These are phyloP conservation scores for Machimus atricapillus DNA, from an alignment of 2,888 invertebrate genomes.

Conservation along the genomic window DNA sequence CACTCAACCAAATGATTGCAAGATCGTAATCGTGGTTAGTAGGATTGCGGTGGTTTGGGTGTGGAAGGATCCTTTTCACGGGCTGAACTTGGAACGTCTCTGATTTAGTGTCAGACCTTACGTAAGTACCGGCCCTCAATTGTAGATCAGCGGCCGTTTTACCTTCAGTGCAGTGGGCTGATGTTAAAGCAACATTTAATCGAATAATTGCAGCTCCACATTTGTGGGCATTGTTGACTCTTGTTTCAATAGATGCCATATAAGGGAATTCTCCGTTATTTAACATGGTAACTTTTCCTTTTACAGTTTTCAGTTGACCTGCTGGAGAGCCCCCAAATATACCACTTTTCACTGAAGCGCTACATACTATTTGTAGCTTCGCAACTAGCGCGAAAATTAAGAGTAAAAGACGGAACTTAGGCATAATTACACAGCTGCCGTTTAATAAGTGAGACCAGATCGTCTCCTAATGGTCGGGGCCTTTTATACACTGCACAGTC, in stretches of 20 bases:
- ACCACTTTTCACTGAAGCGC: not conserved
- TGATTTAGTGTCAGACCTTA: not conserved
- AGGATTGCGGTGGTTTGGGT: not conserved
- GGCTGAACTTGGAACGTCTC: not conserved
- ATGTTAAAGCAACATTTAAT: not conserved
- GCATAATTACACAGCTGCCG: not conserved
- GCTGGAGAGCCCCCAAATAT: not conserved
- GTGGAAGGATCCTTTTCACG: not conserved
- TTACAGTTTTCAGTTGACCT: not conserved
- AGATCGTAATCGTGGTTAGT: not conserved
- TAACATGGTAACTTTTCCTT: not conserved
- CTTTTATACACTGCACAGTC: not conserved
- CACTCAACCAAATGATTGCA: not conserved
- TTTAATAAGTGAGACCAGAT: not conserved
- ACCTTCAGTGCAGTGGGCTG: not conserved
- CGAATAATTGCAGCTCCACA: slow-evolving; percentile 1
- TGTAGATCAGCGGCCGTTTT: not conserved
- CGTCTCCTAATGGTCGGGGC: not conserved
- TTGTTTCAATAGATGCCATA: not conserved
- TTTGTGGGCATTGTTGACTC: not conserved
- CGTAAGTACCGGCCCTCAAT: not conserved
- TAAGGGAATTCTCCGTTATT: slow-evolving; percentile 12
- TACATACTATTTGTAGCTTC: not conserved
- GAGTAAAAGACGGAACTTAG: not conserved
- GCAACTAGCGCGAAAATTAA: not conserved